A percentile compares a stretch with the other conserved stretches of the same genome.
phyloP scores from a whole-genome alignment of 1,140 invertebrate genomes.

The Uloborus diversus region DNA sequence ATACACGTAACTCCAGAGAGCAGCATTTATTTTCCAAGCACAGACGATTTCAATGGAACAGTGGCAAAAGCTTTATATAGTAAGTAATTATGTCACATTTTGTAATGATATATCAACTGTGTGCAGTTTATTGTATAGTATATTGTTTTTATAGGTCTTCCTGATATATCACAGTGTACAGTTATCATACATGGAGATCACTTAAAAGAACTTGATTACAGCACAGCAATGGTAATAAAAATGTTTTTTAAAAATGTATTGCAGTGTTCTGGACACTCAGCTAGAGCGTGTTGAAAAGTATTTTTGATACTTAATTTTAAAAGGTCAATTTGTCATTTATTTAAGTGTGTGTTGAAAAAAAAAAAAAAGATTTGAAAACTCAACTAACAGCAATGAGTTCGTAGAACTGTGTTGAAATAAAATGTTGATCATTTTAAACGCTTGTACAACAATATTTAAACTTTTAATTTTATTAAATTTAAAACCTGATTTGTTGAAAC shows the following conservation, averaged over 20 bases:
- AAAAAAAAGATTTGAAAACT: neutral
- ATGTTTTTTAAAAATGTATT: neutral
- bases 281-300: neutral
- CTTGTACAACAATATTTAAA: too few relatives aligned
- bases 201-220: slow-evolving; percentile 43
- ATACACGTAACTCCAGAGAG: slow-evolving; percentile 43
- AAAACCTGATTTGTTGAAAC: too few relatives aligned
- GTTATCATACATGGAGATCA: slow-evolving; percentile 44
- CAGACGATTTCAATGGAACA: slow-evolving; percentile 41
- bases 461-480: too few relatives aligned
- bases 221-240: slow-evolving; percentile 40
- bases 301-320: neutral
- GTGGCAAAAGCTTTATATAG: slow-evolving; percentile 37
- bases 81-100: slow-evolving; percentile 3
- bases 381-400: neutral
- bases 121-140: neutral
- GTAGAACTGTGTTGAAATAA: too few relatives aligned
- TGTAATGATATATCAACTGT: neutral
- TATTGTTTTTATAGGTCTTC: slow-evolving; percentile 3
- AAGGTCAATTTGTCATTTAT: neutral
- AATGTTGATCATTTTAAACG: too few relatives aligned
- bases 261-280: neutral
- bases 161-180: slow-evolving; percentile 14
- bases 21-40: slow-evolving; percentile 42
- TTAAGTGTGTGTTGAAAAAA: neutral